Evolutionary conservation across 1,140 invertebrate species (phyloP).

Genomic region (Acromyrmex heyeri): DNA sequence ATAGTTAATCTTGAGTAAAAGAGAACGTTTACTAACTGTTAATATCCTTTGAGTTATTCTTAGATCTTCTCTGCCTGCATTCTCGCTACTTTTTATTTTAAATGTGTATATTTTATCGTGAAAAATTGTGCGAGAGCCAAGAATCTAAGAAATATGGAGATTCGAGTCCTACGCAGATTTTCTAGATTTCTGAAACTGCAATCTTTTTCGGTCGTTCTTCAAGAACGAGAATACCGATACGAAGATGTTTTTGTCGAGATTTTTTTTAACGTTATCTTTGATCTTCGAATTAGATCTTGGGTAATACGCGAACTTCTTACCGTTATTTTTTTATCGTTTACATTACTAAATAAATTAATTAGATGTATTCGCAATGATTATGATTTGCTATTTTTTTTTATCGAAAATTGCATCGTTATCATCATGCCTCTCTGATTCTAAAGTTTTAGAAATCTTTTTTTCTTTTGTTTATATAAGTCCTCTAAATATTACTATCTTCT

Average conservation of each 20-base stretch:
- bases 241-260: neutral
- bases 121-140: neutral
- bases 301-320: neutral
- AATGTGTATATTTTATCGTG: constrained; percentile 7
- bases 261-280: neutral
- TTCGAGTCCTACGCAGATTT: neutral
- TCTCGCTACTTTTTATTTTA: constrained; percentile 23
- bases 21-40: constrained; percentile 42
- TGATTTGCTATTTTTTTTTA: constrained; percentile 70
- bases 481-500: constrained; percentile 29
- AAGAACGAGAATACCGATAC: neutral
- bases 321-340: constrained; percentile 59
- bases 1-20: neutral
- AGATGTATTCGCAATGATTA: constrained; percentile 59
- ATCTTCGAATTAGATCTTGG: constrained; percentile 32
- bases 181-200: neutral
- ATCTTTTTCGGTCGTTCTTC: neutral
- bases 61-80: constrained; percentile 18
- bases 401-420: constrained; percentile 48
- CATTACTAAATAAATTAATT: constrained; percentile 57
- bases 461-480: constrained; percentile 2
- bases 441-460: constrained; percentile 7
- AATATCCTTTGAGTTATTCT: constrained; percentile 15
- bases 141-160: neutral
- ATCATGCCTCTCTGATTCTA: constrained; percentile 21